phyloP scores from a whole-genome alignment of 2,113 vertebrate genomes.

The Chunga burmeisteri region DNA sequence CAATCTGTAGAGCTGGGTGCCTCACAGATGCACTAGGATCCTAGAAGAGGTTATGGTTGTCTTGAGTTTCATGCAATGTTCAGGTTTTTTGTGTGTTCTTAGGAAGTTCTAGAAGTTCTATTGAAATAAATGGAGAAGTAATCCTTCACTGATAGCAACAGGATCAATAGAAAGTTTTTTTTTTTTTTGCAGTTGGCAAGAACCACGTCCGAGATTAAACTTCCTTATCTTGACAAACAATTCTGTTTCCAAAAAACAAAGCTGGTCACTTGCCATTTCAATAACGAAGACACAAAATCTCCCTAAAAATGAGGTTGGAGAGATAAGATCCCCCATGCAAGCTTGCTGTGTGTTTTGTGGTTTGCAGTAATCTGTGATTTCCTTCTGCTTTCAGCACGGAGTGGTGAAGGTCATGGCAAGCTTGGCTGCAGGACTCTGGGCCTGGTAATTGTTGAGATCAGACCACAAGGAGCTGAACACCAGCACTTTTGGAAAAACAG shows the following conservation, averaged over 20 bases:
- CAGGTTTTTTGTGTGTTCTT: background rate
- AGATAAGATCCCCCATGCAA: background rate
- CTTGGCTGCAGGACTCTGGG: background rate
- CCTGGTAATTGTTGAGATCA: background rate
- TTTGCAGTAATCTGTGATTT: background rate
- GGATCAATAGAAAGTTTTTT: background rate
- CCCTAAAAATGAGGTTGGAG: background rate
- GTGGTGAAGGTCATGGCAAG: background rate
- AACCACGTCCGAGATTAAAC: background rate
- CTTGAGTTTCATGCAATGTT: background rate
- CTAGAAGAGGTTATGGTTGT: background rate
- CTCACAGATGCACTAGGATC: too few relatives aligned
- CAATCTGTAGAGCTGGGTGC: background rate
- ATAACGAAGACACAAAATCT: background rate
- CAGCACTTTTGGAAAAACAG: background rate
- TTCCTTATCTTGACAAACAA: background rate
- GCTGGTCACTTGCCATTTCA: accelerated
- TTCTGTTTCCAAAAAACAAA: background rate
- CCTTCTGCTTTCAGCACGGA: background rate
- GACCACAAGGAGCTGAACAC: background rate
- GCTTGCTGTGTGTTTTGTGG: background rate
- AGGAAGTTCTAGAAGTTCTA: background rate
- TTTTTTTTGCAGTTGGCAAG: background rate
- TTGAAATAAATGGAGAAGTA: background rate
- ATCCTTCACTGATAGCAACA: background rate